phyloP scores from a whole-genome alignment of 2,888 invertebrate species.

The Drepana falcataria region DNA sequence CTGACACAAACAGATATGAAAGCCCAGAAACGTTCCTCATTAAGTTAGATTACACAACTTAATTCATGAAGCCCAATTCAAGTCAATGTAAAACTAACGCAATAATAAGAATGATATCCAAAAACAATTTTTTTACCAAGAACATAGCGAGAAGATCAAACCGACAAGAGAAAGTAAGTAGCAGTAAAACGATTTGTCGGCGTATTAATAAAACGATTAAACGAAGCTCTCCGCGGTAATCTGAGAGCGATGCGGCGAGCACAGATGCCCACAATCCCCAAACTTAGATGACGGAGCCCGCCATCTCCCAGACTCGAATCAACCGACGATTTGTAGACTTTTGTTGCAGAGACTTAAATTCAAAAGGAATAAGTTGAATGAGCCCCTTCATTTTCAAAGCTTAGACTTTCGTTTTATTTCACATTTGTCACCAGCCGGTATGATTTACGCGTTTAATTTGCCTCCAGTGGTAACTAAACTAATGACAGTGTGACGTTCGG shows the following conservation, averaged over 20 bases:
- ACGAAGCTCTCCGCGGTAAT: conserved; percentile 74
- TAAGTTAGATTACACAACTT: too few relatives aligned
- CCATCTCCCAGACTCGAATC: conserved; percentile 51
- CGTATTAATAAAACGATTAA: conserved; percentile 79
- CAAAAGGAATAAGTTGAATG: conserved; percentile 45
- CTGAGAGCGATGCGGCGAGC: conserved; percentile 68
- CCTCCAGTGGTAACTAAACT: conserved; percentile 38
- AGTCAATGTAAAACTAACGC: too few relatives aligned
- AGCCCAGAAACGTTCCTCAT: too few relatives aligned
- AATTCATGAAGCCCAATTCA: too few relatives aligned
- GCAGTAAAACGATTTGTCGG: conserved; percentile 74
- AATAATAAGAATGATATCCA: too few relatives aligned
- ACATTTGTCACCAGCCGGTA: neutral
- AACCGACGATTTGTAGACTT: conserved; percentile 63
- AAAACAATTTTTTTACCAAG: too few relatives aligned
- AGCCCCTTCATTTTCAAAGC: conserved; percentile 33
- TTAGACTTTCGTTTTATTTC: conserved; percentile 11
- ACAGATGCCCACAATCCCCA: conserved; percentile 74
- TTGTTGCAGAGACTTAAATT: conserved; percentile 49
- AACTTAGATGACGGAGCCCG: conserved; percentile 73
- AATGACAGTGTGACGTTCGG: conserved; percentile 53
- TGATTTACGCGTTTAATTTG: conserved; percentile 11
- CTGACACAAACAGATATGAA: too few relatives aligned
- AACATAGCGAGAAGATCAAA: neutral
- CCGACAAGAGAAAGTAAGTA: conserved; percentile 47